Evolutionary conservation across 2,113 vertebrate species (phyloP).

Genomic region (Gadus macrocephalus): DNA sequence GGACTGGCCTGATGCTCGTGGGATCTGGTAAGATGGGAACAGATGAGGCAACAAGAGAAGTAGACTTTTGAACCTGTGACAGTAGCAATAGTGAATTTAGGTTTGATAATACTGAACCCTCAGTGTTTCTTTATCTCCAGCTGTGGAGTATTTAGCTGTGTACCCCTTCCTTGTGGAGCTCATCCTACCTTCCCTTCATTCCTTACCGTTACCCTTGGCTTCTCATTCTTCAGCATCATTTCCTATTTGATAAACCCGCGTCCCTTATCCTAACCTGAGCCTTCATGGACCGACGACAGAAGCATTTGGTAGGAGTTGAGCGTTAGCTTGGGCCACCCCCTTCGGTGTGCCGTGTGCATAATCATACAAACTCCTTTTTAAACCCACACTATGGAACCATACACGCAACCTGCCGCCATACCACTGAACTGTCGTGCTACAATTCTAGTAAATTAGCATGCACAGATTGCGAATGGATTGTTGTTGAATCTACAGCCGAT

Average conservation of each 20-base stretch:
- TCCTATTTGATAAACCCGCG: constrained; percentile 85
- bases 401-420: background rate
- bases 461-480: background rate
- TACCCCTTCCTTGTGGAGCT: background rate
- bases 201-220: background rate
- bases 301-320: constrained; percentile 87
- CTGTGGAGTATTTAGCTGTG: too few relatives aligned
- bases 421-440: background rate
- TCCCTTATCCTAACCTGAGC: constrained; percentile 83
- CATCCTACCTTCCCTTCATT: background rate
- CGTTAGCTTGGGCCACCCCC: constrained; percentile 29
- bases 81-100: background rate
- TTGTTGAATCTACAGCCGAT: background rate
- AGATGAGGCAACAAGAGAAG: constrained; percentile 3
- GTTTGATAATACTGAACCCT: too few relatives aligned
- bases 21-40: constrained; percentile 67
- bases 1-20: constrained; percentile 75
- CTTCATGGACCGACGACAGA: constrained; percentile 82
- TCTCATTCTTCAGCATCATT: constrained; percentile 74
- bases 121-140: too few relatives aligned
- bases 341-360: background rate
- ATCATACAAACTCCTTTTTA: background rate
- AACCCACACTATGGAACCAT: too few relatives aligned
- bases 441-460: background rate
- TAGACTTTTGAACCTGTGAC: background rate